phyloP scores from a whole-genome alignment of 1,140 invertebrate species.

The Papilio machaon region DNA sequence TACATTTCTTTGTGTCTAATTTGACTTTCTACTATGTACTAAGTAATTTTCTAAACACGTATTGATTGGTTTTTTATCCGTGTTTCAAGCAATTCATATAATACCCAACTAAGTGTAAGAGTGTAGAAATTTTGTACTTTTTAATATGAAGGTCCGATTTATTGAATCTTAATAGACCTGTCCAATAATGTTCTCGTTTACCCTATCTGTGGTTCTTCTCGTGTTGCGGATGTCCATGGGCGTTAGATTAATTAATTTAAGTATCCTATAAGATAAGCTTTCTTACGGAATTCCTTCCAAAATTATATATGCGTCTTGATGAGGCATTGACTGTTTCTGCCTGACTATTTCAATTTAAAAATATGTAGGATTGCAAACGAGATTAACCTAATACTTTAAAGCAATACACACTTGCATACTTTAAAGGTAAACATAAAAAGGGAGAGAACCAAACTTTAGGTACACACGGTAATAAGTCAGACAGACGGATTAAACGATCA shows the following conservation, averaged over 20 bases:
- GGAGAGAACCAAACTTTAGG: conserved; percentile 11
- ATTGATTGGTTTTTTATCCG: no score
- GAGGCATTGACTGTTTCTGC: no score
- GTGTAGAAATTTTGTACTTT: background rate
- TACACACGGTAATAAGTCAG: conserved; percentile 11
- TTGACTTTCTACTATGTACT: no score
- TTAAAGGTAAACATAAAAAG: background rate
- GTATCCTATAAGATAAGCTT: no score
- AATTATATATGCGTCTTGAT: no score
- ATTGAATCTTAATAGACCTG: background rate
- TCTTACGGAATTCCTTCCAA: no score
- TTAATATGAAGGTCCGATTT: background rate
- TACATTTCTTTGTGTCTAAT: no score
- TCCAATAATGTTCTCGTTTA: no score
- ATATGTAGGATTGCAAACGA: background rate
- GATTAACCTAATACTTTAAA: background rate
- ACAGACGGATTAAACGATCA: conserved; percentile 9
- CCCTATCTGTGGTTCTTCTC: no score
- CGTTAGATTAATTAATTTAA: no score
- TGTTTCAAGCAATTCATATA: background rate
- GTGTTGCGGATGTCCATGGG: no score
- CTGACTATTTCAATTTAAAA: background rate
- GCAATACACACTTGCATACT: background rate
- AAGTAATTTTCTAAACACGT: no score
- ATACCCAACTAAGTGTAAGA: background rate